Evolutionary conservation across 1,140 invertebrate species (phyloP).

Genomic region (Oscheius sp.): DNA sequence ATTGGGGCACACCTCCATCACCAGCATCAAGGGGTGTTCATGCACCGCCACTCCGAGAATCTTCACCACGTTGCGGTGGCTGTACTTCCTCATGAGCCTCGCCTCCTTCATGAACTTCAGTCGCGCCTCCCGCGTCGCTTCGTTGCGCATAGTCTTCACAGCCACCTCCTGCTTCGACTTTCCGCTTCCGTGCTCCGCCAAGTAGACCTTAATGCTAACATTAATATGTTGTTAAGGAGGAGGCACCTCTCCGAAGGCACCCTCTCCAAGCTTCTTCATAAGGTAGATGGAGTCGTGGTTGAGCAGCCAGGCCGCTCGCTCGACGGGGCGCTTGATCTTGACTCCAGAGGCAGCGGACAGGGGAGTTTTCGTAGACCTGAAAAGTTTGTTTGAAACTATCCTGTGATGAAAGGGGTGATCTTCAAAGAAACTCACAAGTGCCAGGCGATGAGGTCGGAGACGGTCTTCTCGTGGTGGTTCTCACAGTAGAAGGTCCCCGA

Average conservation of each 20-base stretch:
- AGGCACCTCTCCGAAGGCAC: slow-evolving; percentile 42
- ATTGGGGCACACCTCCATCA: slow-evolving; percentile 39
- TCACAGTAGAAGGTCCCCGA: slow-evolving; percentile 35
- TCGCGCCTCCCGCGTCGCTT: slow-evolving; percentile 38
- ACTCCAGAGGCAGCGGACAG: slow-evolving; percentile 22
- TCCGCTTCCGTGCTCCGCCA: slow-evolving; percentile 30
- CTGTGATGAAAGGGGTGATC: neutral
- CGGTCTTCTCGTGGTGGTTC: slow-evolving; percentile 33
- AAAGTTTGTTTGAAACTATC: slow-evolving; percentile 15
- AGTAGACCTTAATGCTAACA: slow-evolving; percentile 19
- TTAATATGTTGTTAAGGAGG: neutral
- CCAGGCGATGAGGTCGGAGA: slow-evolving; percentile 38
- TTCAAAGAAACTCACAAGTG: slow-evolving; percentile 18
- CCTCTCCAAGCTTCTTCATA: slow-evolving; percentile 50
- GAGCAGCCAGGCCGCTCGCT: slow-evolving; percentile 47
- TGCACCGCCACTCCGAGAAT: slow-evolving; percentile 63
- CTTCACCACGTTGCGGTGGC: slow-evolving; percentile 63
- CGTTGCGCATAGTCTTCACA: slow-evolving; percentile 39
- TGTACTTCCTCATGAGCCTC: slow-evolving; percentile 32
- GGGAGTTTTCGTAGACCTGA: slow-evolving; percentile 23
- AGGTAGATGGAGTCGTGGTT: slow-evolving; percentile 49
- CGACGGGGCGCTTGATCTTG: slow-evolving; percentile 35
- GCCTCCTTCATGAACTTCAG: slow-evolving; percentile 45
- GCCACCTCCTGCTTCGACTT: slow-evolving; percentile 35
- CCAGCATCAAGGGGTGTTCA: slow-evolving; percentile 61